These are phyloP conservation scores for Mystacides longicornis DNA, from an alignment of 2,888 invertebrate genomes.

Conservation along the genomic window DNA sequence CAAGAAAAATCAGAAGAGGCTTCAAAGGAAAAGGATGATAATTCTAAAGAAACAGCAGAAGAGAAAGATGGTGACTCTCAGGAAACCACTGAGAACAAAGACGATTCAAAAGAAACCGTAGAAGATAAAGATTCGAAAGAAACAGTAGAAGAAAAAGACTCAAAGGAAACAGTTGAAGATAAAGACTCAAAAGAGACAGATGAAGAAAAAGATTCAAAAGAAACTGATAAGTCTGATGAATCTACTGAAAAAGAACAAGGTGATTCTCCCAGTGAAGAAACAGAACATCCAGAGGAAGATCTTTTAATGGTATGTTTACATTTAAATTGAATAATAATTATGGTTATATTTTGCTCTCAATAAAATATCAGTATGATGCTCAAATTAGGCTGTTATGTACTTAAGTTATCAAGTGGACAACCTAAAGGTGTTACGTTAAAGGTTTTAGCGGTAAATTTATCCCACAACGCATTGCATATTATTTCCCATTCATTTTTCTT, in stretches of 20 bases:
- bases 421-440: too few relatives aligned
- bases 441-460: too few relatives aligned
- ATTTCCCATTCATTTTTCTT: too few relatives aligned
- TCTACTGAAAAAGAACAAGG: conserved; percentile 24
- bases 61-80: conserved; percentile 31
- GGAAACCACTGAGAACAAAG: conserved; percentile 28
- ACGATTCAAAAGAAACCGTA: conserved; percentile 30
- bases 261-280: conserved; percentile 21
- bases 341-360: not conserved
- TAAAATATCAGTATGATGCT: too few relatives aligned
- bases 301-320: conserved; percentile 46
- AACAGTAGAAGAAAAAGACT: conserved; percentile 27
- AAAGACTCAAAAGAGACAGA: conserved; percentile 26
- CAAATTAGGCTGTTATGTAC: too few relatives aligned
- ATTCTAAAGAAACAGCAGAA: conserved; percentile 29
- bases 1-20: conserved; percentile 29
- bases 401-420: too few relatives aligned
- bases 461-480: too few relatives aligned
- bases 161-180: conserved; percentile 28
- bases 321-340: not conserved
- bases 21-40: conserved; percentile 28
- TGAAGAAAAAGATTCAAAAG: conserved; percentile 25
- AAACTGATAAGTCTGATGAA: conserved; percentile 19
- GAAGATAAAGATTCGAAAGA: conserved; percentile 16
- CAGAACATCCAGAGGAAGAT: conserved; percentile 53